Evolutionary conservation across 2,888 invertebrate genomes (phyloP), one percentile per base, ranked within the genome.

Genomic region (Eristalis arbustorum): DNA sequence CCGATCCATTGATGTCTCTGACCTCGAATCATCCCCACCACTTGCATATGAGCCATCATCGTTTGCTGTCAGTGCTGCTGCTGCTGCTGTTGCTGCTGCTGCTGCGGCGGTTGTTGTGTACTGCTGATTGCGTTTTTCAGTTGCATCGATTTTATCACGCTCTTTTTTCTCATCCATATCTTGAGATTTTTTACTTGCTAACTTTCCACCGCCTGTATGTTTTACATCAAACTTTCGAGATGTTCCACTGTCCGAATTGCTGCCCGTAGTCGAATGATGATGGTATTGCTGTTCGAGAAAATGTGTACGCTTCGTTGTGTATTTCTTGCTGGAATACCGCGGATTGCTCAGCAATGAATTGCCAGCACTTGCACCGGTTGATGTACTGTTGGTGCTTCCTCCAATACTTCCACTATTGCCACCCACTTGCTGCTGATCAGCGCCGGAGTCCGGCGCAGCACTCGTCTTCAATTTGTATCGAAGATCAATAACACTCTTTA

Each of bases 121-220:
- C 10, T 74, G 64, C 28, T 37, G 77, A 57, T 8, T 73, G 75
- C 13, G 79, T 61, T 77, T 88, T 67, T 25, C 84, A 63, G 57
- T 67, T 71, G 4, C 8, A 1, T 59, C 59, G 13, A 18, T 66
- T 68, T 61, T 87, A 64, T 80, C 78, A 14, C 72, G 72, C 22
- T 69, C 75, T 59, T 66, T 73, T 28, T 66, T 84, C n/a, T 82
- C 77, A 22, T 82, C 77, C 85, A 85, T 85, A 5, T 77, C 73
- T 66, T 23, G 25, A 22, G 56, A 61, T 74, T 74, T 74, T 23
- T 56, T 78, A 14, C 64, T 57, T 31, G 22, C 31, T 63, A 56
- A 62, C 61, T 74, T 82, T 34, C 61, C 56, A 62, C 42, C 49
- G 13, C 10, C 14, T 25, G 59, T 56, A 23, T 69, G 34, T 56